These are phyloP conservation scores for Oxygymnocypris stewartii DNA, from an alignment of 2,113 vertebrate genomes.

Conservation along the genomic window DNA sequence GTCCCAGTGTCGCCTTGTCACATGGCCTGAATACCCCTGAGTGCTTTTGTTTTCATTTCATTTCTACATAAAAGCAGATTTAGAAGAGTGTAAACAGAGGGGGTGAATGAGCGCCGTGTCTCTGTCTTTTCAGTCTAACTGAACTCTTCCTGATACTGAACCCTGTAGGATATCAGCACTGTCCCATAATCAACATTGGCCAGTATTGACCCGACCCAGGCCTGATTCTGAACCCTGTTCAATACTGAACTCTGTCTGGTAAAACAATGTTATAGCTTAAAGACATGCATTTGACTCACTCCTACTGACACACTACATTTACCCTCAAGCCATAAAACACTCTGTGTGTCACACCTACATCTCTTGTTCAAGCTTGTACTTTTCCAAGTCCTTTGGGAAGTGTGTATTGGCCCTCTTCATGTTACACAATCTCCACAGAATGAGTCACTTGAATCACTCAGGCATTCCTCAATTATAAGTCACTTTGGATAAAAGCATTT, in stretches of 20 bases:
- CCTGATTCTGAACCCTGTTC: background rate
- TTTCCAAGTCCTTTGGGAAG: slow-evolving; percentile 7
- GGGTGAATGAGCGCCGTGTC: background rate
- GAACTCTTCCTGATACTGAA: slow-evolving; percentile 3
- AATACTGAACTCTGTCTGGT: background rate
- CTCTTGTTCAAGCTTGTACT: slow-evolving; percentile 14
- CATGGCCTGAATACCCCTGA: slow-evolving; percentile 7
- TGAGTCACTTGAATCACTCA: slow-evolving; percentile 6
- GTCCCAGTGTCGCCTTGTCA: slow-evolving; percentile 4
- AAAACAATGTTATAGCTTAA: background rate
- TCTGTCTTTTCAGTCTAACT: background rate
- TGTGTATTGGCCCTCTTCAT: background rate
- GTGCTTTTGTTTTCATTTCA: slow-evolving; percentile 6
- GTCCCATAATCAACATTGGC: background rate
- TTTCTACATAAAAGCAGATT: background rate
- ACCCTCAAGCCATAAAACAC: background rate
- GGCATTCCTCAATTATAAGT: background rate
- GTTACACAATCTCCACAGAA: background rate
- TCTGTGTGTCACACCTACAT: background rate
- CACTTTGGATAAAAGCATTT: background rate
- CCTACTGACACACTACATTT: background rate
- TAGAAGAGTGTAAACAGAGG: slow-evolving; percentile 1
- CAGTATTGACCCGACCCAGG: background rate
- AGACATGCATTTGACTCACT: slow-evolving; percentile 9
- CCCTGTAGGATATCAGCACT: background rate